phyloP scores from a whole-genome alignment of 1,140 invertebrate genomes.

The Chionoecetes opilio region DNA sequence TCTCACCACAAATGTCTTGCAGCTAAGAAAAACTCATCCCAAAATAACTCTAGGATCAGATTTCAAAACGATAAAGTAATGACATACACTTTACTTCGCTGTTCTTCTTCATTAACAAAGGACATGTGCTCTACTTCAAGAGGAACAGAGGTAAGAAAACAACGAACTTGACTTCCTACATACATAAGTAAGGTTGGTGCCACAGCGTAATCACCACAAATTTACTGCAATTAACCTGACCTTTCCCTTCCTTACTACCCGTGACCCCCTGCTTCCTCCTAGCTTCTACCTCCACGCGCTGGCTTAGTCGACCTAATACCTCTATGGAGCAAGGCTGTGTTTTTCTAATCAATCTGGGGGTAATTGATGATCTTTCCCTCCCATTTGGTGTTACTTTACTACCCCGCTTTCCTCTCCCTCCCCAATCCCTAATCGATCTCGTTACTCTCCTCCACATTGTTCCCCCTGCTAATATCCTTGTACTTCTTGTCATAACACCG shows the following conservation, averaged over 20 bases:
- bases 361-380: neutral
- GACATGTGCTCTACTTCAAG: too few species aligned
- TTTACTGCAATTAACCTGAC: neutral
- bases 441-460: too few species aligned
- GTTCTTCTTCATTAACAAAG: too few species aligned
- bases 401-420: neutral
- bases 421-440: too few species aligned
- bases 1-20: too few species aligned
- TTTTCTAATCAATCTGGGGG: neutral
- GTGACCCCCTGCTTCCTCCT: neutral
- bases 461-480: neutral
- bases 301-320: neutral
- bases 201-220: neutral
- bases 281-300: neutral
- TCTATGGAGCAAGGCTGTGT: neutral
- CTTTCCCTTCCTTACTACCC: neutral
- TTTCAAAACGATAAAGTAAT: too few species aligned
- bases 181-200: neutral
- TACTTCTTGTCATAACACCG: too few species aligned
- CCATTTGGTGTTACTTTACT: neutral
- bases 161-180: too few species aligned
- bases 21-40: too few species aligned
- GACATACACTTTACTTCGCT: too few species aligned
- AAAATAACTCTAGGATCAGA: too few species aligned
- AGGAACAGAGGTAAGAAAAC: too few species aligned